These are phyloP conservation scores for Huso huso DNA, from an alignment of 2,797 vertebrate genomes.

Conservation along the genomic window DNA sequence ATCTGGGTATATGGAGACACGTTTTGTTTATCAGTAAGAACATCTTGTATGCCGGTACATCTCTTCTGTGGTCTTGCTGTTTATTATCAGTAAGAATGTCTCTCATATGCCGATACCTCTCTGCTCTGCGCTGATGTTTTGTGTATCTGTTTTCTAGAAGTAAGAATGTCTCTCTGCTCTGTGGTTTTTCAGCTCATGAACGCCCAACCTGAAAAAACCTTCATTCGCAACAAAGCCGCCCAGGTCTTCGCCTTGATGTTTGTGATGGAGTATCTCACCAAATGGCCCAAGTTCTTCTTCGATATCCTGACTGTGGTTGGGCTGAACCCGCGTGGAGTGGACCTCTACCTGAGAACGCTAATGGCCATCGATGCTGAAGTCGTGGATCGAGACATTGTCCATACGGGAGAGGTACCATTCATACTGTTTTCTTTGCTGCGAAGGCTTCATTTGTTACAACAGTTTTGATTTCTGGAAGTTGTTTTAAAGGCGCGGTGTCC, in stretches of 20 bases:
- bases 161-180: too few relatives aligned
- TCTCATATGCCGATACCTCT: too few relatives aligned
- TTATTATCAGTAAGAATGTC: too few relatives aligned
- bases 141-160: background rate
- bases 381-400: slow-evolving; percentile 88
- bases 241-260: slow-evolving; percentile 93
- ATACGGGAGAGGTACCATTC: slow-evolving; percentile 68
- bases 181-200: slow-evolving; percentile 70
- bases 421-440: too few relatives aligned
- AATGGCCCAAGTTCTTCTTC: slow-evolving; percentile 97
- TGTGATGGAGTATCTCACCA: slow-evolving; percentile 85
- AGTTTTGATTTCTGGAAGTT: too few relatives aligned
- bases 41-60: too few relatives aligned
- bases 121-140: too few relatives aligned
- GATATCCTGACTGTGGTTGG: slow-evolving; percentile 86
- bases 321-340: slow-evolving; percentile 82
- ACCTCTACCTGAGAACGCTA: slow-evolving; percentile 88
- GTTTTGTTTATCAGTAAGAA: too few relatives aligned
- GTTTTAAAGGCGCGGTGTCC: too few relatives aligned
- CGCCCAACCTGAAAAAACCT: slow-evolving; percentile 83
- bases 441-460: too few relatives aligned
- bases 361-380: slow-evolving; percentile 95
- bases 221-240: slow-evolving; percentile 95
- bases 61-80: too few relatives aligned
- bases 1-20: too few relatives aligned